These are phyloP conservation scores for Agrilus planipennis DNA, from an alignment of 1,140 invertebrate species.

Conservation along the genomic window DNA sequence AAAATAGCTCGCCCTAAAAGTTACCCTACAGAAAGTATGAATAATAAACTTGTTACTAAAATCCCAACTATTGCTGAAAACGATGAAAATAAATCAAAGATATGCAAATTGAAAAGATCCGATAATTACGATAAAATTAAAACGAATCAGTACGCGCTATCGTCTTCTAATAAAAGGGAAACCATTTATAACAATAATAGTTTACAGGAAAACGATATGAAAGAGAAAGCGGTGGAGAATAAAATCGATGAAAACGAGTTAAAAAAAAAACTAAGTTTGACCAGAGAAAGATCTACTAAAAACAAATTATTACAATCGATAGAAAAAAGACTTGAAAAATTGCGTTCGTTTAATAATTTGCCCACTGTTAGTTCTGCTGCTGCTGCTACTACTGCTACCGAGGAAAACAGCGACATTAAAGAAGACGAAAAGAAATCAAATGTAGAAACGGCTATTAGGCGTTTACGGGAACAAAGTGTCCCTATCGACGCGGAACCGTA, in stretches of 20 bases:
- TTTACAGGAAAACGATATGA: no score
- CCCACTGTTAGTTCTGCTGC: conserved; percentile 13
- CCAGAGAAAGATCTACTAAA: conserved; percentile 35
- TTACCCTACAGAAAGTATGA: conserved; percentile 34
- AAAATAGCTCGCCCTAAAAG: conserved; percentile 46
- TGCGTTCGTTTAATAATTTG: conserved; percentile 36
- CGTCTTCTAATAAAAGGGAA: no score
- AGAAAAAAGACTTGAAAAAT: conserved; percentile 55
- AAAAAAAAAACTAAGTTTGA: no score
- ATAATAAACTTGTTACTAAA: conserved; percentile 33
- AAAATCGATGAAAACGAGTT: conserved; percentile 36
- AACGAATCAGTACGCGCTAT: no score
- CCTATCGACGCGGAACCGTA: conserved; percentile 37
- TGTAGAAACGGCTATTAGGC: conserved; percentile 40
- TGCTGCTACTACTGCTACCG: conserved; percentile 34
- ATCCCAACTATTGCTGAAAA: conserved; percentile 28
- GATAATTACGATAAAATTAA: no score
- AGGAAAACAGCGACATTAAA: conserved; percentile 30
- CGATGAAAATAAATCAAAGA: conserved; percentile 37
- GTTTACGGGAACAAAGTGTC: conserved; percentile 50
- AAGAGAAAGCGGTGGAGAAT: no score
- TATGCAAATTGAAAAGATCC: conserved; percentile 34
- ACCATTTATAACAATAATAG: no score
- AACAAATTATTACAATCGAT: conserved; percentile 47
- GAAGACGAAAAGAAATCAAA: conserved; percentile 31